Conservation (phyloP, 2,113 vertebrate genomes). For the Pollimyrus isidori region DNA sequence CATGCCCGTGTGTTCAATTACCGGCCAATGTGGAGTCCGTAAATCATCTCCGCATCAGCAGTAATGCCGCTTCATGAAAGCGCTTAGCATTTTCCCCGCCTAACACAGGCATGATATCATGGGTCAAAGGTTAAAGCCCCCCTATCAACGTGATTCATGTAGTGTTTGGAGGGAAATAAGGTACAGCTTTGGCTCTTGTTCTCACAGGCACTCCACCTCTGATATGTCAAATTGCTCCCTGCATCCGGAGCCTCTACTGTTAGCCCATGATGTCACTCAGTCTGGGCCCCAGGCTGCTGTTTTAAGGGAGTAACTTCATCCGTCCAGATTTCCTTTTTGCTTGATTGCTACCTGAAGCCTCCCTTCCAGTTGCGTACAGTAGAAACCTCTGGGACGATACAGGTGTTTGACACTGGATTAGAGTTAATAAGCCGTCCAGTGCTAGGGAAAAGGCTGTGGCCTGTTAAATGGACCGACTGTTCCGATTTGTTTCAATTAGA, state of each 20-base stretch:
- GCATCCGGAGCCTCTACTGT: conserved; percentile 37
- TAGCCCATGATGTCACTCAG: conserved; percentile 46
- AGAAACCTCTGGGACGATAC: not conserved
- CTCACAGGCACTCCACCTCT: conserved; percentile 35
- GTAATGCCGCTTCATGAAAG: conserved; percentile 37
- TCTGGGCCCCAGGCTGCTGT: not conserved
- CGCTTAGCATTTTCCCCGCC: conserved; percentile 31
- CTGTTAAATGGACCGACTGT: not conserved
- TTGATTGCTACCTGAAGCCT: conserved; percentile 35
- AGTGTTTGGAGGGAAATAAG: conserved; percentile 43
- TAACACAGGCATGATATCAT: conserved; percentile 47
- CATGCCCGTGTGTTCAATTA: conserved; percentile 34
- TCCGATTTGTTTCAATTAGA: not conserved
- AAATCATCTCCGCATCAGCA: conserved; percentile 33
- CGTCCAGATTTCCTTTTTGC: conserved; percentile 27
- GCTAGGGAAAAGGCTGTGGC: not conserved
- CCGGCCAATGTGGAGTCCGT: conserved; percentile 44
- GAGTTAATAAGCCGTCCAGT: not conserved
- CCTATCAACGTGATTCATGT: conserved; percentile 52
- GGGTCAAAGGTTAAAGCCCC: conserved; percentile 46
- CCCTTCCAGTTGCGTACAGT: not conserved
- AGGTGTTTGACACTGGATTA: not conserved
- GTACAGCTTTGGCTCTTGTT: conserved; percentile 43
- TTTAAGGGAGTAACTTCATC: conserved; percentile 46
- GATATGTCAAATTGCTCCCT: conserved; percentile 53